phyloP scores from a whole-genome alignment of 53 echinoderm and acorn worm genomes.

The Hippasteria phrygiana region DNA sequence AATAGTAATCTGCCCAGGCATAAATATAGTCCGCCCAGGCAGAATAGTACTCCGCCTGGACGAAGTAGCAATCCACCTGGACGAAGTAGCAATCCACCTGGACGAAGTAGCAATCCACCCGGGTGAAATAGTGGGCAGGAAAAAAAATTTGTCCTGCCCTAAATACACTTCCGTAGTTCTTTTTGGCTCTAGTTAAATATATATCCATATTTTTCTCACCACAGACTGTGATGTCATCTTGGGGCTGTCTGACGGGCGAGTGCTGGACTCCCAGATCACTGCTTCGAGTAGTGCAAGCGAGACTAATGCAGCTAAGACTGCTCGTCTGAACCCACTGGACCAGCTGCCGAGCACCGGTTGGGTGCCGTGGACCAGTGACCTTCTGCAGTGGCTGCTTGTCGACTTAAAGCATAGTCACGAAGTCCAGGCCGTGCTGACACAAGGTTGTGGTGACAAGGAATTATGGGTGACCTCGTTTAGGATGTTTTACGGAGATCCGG shows the following conservation, averaged over 20 bases:
- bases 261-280: slow-evolving; percentile 71
- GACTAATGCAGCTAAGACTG: slow-evolving; percentile 60
- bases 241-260: slow-evolving; percentile 62
- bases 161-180: too few relatives aligned
- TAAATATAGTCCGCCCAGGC: too few relatives aligned
- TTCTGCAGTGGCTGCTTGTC: slow-evolving; percentile 73
- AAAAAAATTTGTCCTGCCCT: too few relatives aligned
- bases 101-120: too few relatives aligned
- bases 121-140: too few relatives aligned
- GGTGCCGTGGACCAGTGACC: slow-evolving; percentile 64
- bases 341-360: slow-evolving; percentile 71
- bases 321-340: slow-evolving; percentile 67
- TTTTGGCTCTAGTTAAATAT: too few relatives aligned
- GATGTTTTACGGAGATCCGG: slow-evolving; percentile 33
- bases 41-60: too few relatives aligned
- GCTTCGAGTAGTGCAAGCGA: slow-evolving; percentile 56
- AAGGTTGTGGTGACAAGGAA: slow-evolving; percentile 72
- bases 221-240: slow-evolving; percentile 78
- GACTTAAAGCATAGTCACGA: slow-evolving; percentile 51
- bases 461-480: slow-evolving; percentile 77
- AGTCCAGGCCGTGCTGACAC: slow-evolving; percentile 71
- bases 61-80: too few relatives aligned
- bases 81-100: too few relatives aligned
- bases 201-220: background rate
- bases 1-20: too few relatives aligned